A percentile compares a stretch with the other conserved stretches of the same genome.
phyloP scores from a whole-genome alignment of 2,888 invertebrate genomes.

The Anodontia alba region DNA sequence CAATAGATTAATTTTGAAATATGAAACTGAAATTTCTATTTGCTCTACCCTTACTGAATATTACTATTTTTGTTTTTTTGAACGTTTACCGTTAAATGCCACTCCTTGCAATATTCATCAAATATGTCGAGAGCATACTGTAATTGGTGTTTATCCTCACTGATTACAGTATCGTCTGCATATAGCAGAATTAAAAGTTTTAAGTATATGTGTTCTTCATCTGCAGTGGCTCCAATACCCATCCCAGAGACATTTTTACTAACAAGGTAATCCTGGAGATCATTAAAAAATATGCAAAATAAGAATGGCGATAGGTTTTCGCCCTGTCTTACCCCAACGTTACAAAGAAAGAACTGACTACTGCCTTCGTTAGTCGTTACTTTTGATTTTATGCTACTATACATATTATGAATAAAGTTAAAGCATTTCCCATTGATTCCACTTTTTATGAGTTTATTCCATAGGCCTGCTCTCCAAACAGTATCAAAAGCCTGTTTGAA shows the following conservation, averaged over 20 bases:
- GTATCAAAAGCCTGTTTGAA: conserved; percentile 20
- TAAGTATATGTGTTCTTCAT: too few relatives aligned
- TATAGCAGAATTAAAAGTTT: too few relatives aligned
- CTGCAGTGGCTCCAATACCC: not conserved
- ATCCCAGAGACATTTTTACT: too few relatives aligned
- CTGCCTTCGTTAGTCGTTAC: not conserved
- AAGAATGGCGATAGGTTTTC: conserved; percentile 22
- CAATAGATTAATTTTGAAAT: too few relatives aligned
- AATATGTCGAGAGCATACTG: too few relatives aligned
- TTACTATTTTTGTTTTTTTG: too few relatives aligned
- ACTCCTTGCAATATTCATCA: too few relatives aligned
- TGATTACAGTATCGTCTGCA: too few relatives aligned
- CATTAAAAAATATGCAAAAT: conserved; percentile 3
- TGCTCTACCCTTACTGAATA: too few relatives aligned
- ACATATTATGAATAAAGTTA: conserved; percentile 11
- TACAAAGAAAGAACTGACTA: conserved; percentile 12
- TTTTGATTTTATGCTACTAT: not conserved
- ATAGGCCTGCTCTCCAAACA: conserved; percentile 6
- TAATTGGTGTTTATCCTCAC: too few relatives aligned
- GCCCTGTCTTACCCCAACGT: conserved; percentile 14
- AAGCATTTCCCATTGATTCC: conserved; percentile 18
- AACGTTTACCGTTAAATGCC: too few relatives aligned
- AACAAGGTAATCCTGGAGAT: not conserved
- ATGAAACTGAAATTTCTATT: too few relatives aligned
- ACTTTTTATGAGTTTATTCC: conserved; percentile 10